Evolutionary conservation across 1,140 invertebrate species (phyloP), one percentile per base, ranked within the genome.

Genomic region (Cydia splendana): DNA sequence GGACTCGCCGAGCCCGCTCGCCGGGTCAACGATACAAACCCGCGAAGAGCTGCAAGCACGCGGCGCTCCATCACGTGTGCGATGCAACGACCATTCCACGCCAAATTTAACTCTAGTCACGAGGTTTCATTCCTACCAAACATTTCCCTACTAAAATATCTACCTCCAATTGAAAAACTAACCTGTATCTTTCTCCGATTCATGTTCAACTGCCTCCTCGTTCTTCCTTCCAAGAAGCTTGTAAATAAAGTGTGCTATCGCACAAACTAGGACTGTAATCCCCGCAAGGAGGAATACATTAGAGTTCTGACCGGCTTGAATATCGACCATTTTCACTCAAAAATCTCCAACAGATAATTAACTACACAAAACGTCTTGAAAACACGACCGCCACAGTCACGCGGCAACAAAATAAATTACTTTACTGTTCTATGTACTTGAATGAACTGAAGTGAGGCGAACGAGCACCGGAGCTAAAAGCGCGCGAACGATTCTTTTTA

Each of bases 271-370:
- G 75, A 90, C 75, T 45, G 89, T 88, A 78, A 85, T 73, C 77
- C 83, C 86, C 69, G 82, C 81, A 76, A 86, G 73, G n/a, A 89
- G 77, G 79, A 89, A 85, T 53, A 83, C 78, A 80, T 88, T 87
- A 77, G 81, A 81, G 75, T 82, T 86, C 80, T 84, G 80, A 85
- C 88, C 87, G 86, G 86, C 86, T 83, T 86, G 79, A 80, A 84
- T 77, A 77, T 89, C 86, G 78, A 85, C 86, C 88, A 90, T 90
- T 91, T 90, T 91, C 88, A 93, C 88, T 85, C 79, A 92, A 81
- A 85, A 87, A 83, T 82, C 34, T 79, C 77, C 45, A 75, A 30
- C 74, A 78, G 79, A 81, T 77, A 53, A 76, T 78, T 65, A 65
- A 74, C 67, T 42, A 34, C 62, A 76, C 77, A 53, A 76, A 78